Conservation (phyloP, 92 coral and sea anemone species). For the Porites lobata region DNA sequence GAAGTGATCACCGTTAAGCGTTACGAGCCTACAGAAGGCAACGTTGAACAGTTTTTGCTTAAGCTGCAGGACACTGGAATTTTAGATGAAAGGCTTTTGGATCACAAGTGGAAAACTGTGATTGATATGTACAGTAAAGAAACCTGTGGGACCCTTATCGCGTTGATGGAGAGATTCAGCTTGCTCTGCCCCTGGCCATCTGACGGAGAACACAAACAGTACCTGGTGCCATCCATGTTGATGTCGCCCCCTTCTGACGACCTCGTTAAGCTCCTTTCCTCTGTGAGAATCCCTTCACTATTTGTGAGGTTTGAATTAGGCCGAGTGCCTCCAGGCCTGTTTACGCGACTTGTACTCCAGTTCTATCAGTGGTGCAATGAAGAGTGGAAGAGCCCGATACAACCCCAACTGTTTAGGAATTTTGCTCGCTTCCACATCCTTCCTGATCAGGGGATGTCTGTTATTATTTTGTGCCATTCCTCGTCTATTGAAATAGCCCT, state of each 20-base stretch:
- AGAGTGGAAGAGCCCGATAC: conserved; percentile 19
- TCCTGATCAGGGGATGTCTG: conserved; percentile 4
- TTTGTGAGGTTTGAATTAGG: conserved; percentile 48
- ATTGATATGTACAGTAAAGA: conserved; percentile 15
- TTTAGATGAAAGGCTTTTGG: conserved; percentile 20
- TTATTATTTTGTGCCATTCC: conserved; percentile 9
- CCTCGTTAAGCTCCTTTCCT: not conserved
- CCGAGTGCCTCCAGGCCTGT: conserved; percentile 53
- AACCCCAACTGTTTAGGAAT: conserved; percentile 31
- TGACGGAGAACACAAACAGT: not conserved
- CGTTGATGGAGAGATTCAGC: conserved; percentile 55
- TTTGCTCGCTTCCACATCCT: conserved; percentile 31
- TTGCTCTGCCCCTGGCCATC: conserved; percentile 39
- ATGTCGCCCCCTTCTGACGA: not conserved
- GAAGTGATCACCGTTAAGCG: conserved; percentile 64
- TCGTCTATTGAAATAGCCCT: not conserved
- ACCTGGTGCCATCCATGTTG: conserved; percentile 41
- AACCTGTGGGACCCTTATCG: conserved; percentile 11
- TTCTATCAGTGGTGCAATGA: conserved; percentile 35
- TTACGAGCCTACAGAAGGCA: conserved; percentile 1
- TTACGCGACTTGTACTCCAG: conserved; percentile 39
- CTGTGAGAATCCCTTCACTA: conserved; percentile 24
- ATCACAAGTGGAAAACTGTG: conserved; percentile 29
- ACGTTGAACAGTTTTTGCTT: conserved; percentile 23
- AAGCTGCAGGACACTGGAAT: conserved; percentile 59